Conservation (phyloP, 2,888 invertebrate genomes). For the Limnephilus marmoratus region DNA sequence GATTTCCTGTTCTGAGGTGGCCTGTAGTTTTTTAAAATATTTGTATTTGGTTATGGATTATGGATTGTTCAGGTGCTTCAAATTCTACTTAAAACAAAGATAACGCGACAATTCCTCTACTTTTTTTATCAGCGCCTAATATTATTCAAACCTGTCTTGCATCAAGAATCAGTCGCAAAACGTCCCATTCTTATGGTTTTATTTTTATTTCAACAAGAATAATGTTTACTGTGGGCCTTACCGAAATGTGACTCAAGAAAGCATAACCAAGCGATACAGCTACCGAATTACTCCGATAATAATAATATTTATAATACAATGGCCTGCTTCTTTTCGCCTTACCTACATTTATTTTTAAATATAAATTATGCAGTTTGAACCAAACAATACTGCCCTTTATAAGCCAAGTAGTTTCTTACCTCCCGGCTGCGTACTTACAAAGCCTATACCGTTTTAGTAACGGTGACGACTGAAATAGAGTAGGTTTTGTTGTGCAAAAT, state of each 20-base stretch:
- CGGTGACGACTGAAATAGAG: too few relatives aligned
- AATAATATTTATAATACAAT: background rate
- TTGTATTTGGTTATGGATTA: too few relatives aligned
- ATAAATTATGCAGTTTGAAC: background rate
- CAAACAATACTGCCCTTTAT: background rate
- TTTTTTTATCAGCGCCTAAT: background rate
- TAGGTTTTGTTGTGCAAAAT: too few relatives aligned
- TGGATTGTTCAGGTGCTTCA: too few relatives aligned
- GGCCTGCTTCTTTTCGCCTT: background rate
- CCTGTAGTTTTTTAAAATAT: too few relatives aligned
- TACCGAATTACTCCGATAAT: background rate
- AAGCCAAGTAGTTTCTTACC: background rate
- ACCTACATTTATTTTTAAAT: background rate
- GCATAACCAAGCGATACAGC: background rate
- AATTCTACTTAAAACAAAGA: background rate
- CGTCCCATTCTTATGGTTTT: background rate
- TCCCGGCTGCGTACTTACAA: too few relatives aligned
- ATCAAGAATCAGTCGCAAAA: background rate
- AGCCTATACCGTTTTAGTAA: too few relatives aligned
- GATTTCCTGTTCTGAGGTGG: too few relatives aligned
- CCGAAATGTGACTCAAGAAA: background rate
- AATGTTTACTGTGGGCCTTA: background rate
- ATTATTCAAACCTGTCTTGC: background rate
- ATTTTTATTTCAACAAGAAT: background rate
- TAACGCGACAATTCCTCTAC: background rate